A percentile compares a stretch with the other conserved stretches of the same genome.
These are phyloP conservation scores for Acleris emargana DNA, from an alignment of 2,888 invertebrate genomes.

Conservation along the genomic window DNA sequence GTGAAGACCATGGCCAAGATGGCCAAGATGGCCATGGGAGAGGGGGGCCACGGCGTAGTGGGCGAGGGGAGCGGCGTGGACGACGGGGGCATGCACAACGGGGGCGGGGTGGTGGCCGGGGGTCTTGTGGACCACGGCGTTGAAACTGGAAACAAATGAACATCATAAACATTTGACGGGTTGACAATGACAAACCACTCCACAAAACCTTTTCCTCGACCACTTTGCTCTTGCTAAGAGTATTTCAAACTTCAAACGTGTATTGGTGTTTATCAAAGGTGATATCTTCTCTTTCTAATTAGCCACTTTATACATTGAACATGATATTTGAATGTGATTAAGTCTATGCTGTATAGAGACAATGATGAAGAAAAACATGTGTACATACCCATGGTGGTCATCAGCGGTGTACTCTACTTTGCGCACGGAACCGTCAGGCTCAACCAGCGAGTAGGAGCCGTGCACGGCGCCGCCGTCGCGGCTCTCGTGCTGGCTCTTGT, in stretches of 20 bases:
- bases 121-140: conserved; percentile 82
- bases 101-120: conserved; percentile 75
- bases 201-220: too few species aligned
- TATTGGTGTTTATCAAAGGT: too few species aligned
- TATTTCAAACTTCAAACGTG: too few species aligned
- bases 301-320: too few species aligned
- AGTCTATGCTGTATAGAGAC: not conserved
- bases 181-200: too few species aligned
- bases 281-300: too few species aligned
- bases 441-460: conserved; percentile 86
- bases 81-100: conserved; percentile 42
- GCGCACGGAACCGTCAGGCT: conserved; percentile 85
- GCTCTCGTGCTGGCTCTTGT: conserved; percentile 85
- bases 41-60: conserved; percentile 39
- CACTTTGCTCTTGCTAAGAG: too few species aligned
- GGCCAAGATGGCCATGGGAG: conserved; percentile 51
- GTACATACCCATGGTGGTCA: conserved; percentile 83
- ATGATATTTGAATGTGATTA: too few species aligned
- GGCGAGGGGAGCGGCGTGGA: conserved; percentile 41
- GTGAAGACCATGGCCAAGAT: conserved; percentile 76
- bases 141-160: conserved; percentile 67
- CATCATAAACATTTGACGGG: too few species aligned
- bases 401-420: conserved; percentile 86
- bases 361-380: not conserved
- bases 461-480: conserved; percentile 86